Base-by-base conservation (phyloP, 2,888 invertebrate genomes). In the Pristionchus arcanus region DNA sequence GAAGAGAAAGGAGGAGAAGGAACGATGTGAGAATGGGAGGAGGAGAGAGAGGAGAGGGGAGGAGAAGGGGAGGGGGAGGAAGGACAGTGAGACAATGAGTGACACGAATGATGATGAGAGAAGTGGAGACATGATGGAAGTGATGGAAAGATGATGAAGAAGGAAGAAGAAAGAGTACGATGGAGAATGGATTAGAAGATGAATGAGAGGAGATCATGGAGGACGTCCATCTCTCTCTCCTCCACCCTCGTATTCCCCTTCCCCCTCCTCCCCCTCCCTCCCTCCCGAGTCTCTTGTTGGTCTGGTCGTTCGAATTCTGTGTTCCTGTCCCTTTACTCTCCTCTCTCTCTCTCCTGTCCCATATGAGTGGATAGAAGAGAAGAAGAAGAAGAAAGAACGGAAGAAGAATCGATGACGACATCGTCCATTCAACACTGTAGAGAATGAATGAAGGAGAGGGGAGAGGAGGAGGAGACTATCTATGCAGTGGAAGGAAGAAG, bases 21-120 rank as follows among this genome's bases (percentile, higher is more conserved):
- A 55, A 55, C 53, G 55, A 55, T 55, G 83, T 55, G 83, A 81
- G 81, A 81, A 81, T 37, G 55, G 77, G 42, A 25, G 53, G 83
- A 83, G 83, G 19, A 19, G 16, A 21, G 25, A 31, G 53, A 49
- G 53, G 42, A 83, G 42, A 28, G 83, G 16, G 83, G 42, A n/a
- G 31, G 53, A 21, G 83, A 83, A 4, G 31, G 83, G 5, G 53
- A 53, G 53, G 49, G 31, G 37, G 34, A 31, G 16, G 25, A 28
- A 31, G 16, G 25, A 28, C 28, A 19, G 74, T 74, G 74, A 74
- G 34, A 74, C 34, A 37, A 34, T 74, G 37, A 55, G 37, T 34
- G 59, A 86, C 81, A 83, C 19, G 63, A 21, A 25, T 19, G 63
- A 86, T 59, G 66, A 59, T 49, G 66, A 63, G 85, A 55, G 55